Base-by-base conservation (phyloP, 1,140 invertebrate genomes). In the Listronotus oregonensis region DNA sequence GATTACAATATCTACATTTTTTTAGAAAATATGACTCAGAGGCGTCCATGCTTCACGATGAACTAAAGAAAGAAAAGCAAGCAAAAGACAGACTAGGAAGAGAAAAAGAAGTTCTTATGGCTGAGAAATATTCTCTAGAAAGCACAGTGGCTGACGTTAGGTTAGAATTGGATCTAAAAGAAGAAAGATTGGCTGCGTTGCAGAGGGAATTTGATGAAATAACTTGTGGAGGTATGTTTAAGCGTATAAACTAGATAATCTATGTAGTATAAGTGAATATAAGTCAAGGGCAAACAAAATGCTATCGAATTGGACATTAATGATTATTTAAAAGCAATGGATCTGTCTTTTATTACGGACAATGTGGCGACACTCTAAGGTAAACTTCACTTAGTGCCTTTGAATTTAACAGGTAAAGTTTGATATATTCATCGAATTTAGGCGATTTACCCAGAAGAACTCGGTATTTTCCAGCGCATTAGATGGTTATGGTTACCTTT, bases 21-120 rank as follows among this genome's bases (percentile, higher is more conserved):
- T 44, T 49, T 42, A 65, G 94, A 74, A 91, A 91, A 82, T 96
- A 95, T 80, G 94, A 97, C 81, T 85, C 87, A n/a, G 94, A 97
- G 76, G 85, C 93, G 15, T 88, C 90, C 73, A 85, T 89, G 63
- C 82, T 92, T 8, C 88, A 93, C 74, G 94, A 96, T 73, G 92
- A 95, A 71, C 79, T 91, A 8, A 86, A 91, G 62, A 87, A 92
- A 70, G 94, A 96, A 77, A 86, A 87, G 64, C 80, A 85, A 31
- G 82, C 87, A 57, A 87, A 89, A 66, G 94, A 97, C 66, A 85
- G 93, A 64, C 77, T 92, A n/a, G 84, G 88, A 9, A 82, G 93
- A 27, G 94, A 97, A 73, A 88, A 90, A 61, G 95, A 97, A 75
- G 84, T 91, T 40, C 84, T 90, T 0, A 82, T 89, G 64, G 87